Evolutionary conservation across 2,888 invertebrate genomes (phyloP).

Genomic region (Kuschelorhynchus macadamiae): DNA sequence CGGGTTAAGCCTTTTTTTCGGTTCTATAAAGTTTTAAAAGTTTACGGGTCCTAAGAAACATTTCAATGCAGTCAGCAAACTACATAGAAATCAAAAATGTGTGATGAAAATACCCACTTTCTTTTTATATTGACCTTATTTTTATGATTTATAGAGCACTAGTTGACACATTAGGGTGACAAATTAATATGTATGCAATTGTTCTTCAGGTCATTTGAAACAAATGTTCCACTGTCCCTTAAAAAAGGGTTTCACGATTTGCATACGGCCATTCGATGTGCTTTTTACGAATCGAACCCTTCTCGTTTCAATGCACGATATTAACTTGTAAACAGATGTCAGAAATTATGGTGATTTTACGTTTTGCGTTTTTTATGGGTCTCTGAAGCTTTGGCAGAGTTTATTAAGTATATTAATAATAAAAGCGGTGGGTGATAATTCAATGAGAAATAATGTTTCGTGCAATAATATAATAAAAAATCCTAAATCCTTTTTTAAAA

Average conservation of each 20-base stretch:
- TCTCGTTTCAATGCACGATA: constrained; percentile 49
- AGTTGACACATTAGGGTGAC: constrained; percentile 30
- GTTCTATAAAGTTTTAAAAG: no score
- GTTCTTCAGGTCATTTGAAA: constrained; percentile 57
- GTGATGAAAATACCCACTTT: background rate
- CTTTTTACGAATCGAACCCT: constrained; percentile 56
- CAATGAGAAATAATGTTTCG: no score
- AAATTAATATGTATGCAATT: constrained; percentile 35
- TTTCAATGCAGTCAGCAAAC: no score
- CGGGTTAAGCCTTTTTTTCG: no score
- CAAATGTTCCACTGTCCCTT: constrained; percentile 57
- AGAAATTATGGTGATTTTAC: constrained; percentile 51
- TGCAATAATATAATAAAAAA: no score
- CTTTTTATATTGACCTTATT: background rate
- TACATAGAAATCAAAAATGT: background rate
- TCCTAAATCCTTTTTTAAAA: constrained; percentile 52
- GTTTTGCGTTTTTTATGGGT: constrained; percentile 34
- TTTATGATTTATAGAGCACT: background rate
- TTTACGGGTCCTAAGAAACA: no score
- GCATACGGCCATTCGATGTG: constrained; percentile 60
- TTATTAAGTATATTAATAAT: constrained; percentile 38
- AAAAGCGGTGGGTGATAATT: no score
- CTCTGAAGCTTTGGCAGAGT: constrained; percentile 47
- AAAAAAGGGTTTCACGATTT: constrained; percentile 56
- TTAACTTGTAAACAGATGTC: constrained; percentile 65